These are phyloP conservation scores for Stenichneumon culpator DNA, from an alignment of 2,888 invertebrate genomes.

Conservation along the genomic window DNA sequence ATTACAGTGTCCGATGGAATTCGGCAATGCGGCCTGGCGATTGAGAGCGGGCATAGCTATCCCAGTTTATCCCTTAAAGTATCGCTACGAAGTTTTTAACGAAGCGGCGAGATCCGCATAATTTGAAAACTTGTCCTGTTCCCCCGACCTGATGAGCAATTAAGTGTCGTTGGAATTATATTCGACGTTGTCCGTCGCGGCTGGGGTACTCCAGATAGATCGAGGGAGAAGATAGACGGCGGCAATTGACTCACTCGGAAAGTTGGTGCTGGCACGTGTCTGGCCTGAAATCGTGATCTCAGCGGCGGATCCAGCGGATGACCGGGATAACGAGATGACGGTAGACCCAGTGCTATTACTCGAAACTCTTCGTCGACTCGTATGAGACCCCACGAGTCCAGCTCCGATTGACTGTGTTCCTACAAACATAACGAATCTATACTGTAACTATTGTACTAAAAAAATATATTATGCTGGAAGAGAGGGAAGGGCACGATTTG, in stretches of 20 bases:
- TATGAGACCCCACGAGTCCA: constrained; percentile 95
- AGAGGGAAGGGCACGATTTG: too few species aligned
- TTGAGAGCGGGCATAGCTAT: constrained; percentile 19
- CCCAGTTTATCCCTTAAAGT: constrained; percentile 13
- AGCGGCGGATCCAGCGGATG: constrained; percentile 98
- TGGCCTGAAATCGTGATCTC: constrained; percentile 97
- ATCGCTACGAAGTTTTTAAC: constrained; percentile 67
- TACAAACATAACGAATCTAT: constrained; percentile 81
- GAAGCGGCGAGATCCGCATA: constrained; percentile 62
- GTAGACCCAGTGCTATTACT: constrained; percentile 96
- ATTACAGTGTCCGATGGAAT: constrained; percentile 61
- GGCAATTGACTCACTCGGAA: constrained; percentile 88
- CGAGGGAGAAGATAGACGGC: background rate
- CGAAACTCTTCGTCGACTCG: constrained; percentile 97
- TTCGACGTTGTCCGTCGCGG: constrained; percentile 46
- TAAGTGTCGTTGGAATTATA: constrained; percentile 34
- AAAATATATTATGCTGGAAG: background rate
- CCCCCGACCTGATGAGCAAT: constrained; percentile 25
- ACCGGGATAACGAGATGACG: constrained; percentile 95
- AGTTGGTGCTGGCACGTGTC: constrained; percentile 90
- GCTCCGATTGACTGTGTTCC: constrained; percentile 92
- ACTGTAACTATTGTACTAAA: background rate
- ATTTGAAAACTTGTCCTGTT: constrained; percentile 66
- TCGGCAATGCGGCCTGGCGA: constrained; percentile 44
- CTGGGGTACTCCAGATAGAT: background rate